phyloP scores from a whole-genome alignment of 2,797 vertebrate species.

The Coilia nasus region DNA sequence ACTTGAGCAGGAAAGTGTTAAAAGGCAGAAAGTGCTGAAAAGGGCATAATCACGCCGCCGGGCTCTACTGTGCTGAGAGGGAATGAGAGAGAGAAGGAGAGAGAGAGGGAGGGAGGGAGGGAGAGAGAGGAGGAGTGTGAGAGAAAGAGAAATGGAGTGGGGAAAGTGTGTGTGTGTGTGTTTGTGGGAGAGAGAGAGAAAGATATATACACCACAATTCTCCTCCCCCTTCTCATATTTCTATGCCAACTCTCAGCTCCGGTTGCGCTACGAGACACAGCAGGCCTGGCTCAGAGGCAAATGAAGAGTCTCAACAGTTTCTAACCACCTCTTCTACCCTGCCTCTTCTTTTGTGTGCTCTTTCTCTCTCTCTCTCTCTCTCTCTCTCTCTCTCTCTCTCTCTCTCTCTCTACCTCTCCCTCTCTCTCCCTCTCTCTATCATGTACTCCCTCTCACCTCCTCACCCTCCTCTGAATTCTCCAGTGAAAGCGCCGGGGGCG shows the following conservation, averaged over 20 bases:
- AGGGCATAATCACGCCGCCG: constrained; percentile 69
- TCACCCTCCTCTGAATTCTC: constrained; percentile 76
- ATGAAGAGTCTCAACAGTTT: constrained; percentile 73
- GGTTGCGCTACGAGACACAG: constrained; percentile 63
- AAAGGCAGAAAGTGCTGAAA: constrained; percentile 74
- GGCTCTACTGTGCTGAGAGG: constrained; percentile 51
- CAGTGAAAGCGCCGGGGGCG: constrained; percentile 90
- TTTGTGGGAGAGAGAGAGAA: background rate
- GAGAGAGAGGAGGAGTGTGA: background rate
- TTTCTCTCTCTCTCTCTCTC: constrained; percentile 21
- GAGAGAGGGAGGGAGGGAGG: constrained; percentile 6
- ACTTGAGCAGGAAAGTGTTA: constrained; percentile 69
- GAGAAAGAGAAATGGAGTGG: constrained; percentile 22
- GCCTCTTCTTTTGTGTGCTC: background rate
- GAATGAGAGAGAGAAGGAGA: background rate
- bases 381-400: constrained; percentile 63
- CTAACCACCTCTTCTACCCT: constrained; percentile 54
- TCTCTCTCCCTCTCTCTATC: constrained; percentile 21
- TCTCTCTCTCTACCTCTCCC: constrained; percentile 61
- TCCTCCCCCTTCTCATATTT: constrained; percentile 56
- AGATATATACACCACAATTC: background rate
- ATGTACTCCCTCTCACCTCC: constrained; percentile 61
- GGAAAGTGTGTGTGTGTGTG: background rate
- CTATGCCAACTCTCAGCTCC: constrained; percentile 61
- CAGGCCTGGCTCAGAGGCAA: constrained; percentile 70